Evolutionary conservation across 2,888 invertebrate species (phyloP).

Genomic region (Yponomeuta plumbellus): DNA sequence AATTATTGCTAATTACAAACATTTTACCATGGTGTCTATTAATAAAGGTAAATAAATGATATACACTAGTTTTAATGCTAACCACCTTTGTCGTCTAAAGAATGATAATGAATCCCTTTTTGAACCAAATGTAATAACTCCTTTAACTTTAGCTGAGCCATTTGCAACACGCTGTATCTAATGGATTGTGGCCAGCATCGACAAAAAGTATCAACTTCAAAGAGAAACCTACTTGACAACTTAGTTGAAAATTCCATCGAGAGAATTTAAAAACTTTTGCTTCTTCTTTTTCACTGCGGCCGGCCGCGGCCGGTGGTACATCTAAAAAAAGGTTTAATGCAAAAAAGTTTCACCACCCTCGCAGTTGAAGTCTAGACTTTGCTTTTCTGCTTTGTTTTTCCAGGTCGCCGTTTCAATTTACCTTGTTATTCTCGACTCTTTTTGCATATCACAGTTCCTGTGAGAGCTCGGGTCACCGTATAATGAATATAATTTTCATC

Average conservation of each 20-base stretch:
- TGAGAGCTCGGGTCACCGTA: background rate
- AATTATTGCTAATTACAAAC: too few species aligned
- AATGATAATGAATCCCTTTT: too few species aligned
- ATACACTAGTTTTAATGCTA: too few species aligned
- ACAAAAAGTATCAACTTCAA: background rate
- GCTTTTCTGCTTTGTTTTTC: background rate
- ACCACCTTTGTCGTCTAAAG: too few species aligned
- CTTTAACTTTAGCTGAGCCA: too few species aligned
- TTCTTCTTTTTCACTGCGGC: slow-evolving; percentile 1
- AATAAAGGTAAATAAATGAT: too few species aligned
- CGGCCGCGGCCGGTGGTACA: background rate
- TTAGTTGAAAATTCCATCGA: background rate
- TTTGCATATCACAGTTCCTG: background rate
- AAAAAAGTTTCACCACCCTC: background rate
- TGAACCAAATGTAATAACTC: too few species aligned
- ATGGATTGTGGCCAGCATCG: background rate
- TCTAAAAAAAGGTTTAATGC: background rate
- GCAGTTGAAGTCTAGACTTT: background rate
- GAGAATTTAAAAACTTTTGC: background rate
- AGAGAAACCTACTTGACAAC: background rate
- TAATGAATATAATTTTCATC: background rate
- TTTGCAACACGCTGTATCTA: too few species aligned
- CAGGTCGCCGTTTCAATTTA: background rate
- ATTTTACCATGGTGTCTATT: too few species aligned
- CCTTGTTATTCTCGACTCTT: background rate